Evolutionary conservation across 2,797 vertebrate genomes (phyloP).

Genomic region (Sarcophilus harrisii): DNA sequence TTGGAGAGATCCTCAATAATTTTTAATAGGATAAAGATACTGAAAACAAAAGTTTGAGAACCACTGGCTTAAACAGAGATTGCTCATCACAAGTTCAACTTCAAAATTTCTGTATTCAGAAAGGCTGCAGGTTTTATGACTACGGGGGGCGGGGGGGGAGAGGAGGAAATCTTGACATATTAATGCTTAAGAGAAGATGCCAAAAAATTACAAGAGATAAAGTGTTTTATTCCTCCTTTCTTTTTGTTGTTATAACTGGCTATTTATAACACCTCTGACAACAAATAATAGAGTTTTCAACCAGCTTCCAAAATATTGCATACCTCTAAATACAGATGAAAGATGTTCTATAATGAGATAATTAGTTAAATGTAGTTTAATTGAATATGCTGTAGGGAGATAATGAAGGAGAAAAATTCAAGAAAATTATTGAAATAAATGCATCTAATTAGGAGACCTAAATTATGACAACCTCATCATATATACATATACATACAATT

Average conservation of each 20-base stretch:
- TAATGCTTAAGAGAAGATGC: not conserved
- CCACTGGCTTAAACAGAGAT: not conserved
- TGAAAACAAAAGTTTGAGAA: too few species aligned
- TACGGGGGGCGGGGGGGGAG: not conserved
- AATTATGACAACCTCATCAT: not conserved
- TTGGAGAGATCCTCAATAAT: too few species aligned
- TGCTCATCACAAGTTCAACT: not conserved
- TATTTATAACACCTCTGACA: not conserved
- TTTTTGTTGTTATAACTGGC: not conserved
- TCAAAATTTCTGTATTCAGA: not conserved
- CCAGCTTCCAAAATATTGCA: not conserved
- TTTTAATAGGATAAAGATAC: too few species aligned
- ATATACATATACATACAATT: not conserved
- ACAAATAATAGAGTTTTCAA: not conserved
- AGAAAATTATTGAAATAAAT: not conserved
- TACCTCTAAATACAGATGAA: not conserved
- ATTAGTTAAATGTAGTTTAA: not conserved
- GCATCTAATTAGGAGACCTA: not conserved
- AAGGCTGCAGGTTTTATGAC: not conserved
- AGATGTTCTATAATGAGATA: not conserved
- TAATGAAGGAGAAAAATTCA: not conserved
- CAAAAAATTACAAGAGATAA: too few species aligned
- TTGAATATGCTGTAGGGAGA: not conserved
- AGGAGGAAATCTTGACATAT: not conserved
- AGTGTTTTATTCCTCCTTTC: not conserved